These are phyloP conservation scores for Melanostoma scalare DNA, from an alignment of 2,888 invertebrate genomes.

Conservation along the genomic window DNA sequence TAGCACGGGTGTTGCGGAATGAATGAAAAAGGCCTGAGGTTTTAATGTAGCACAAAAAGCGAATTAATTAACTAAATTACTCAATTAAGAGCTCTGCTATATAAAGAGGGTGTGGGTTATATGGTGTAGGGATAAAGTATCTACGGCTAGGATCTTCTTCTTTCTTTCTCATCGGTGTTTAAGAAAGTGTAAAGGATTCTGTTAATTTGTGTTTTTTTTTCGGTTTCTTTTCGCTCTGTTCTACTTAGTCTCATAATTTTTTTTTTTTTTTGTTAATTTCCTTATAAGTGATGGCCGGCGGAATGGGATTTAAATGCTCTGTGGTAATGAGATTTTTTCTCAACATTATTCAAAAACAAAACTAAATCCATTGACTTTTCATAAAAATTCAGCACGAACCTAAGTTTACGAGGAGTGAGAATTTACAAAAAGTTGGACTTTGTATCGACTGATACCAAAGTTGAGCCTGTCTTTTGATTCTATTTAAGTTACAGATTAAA, in stretches of 20 bases:
- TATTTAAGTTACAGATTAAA: too few relatives aligned
- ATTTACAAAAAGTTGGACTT: too few relatives aligned
- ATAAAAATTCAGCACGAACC: too few relatives aligned
- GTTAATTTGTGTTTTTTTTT: slow-evolving; percentile 58
- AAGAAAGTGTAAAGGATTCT: slow-evolving; percentile 65
- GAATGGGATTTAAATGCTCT: neutral
- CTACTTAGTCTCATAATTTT: slow-evolving; percentile 32
- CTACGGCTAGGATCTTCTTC: slow-evolving; percentile 42
- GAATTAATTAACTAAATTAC: slow-evolving; percentile 73
- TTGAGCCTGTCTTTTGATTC: too few relatives aligned
- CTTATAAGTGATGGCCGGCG: slow-evolving; percentile 32
- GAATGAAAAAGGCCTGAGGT: slow-evolving; percentile 65
- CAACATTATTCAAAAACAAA: neutral
- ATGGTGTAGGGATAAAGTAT: slow-evolving; percentile 29
- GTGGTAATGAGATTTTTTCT: neutral
- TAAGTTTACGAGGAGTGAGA: too few relatives aligned
- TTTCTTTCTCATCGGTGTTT: slow-evolving; percentile 41
- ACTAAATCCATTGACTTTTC: too few relatives aligned
- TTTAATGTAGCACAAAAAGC: slow-evolving; percentile 73
- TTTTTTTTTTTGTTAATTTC: slow-evolving; percentile 9
- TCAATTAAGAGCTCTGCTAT: slow-evolving; percentile 64
- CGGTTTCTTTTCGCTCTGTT: slow-evolving; percentile 10
- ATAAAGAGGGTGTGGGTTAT: neutral
- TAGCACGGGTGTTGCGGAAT: neutral
- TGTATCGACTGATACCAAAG: too few relatives aligned